phyloP scores from a whole-genome alignment of 2,113 vertebrate genomes.

The Corythaixoides concolor region DNA sequence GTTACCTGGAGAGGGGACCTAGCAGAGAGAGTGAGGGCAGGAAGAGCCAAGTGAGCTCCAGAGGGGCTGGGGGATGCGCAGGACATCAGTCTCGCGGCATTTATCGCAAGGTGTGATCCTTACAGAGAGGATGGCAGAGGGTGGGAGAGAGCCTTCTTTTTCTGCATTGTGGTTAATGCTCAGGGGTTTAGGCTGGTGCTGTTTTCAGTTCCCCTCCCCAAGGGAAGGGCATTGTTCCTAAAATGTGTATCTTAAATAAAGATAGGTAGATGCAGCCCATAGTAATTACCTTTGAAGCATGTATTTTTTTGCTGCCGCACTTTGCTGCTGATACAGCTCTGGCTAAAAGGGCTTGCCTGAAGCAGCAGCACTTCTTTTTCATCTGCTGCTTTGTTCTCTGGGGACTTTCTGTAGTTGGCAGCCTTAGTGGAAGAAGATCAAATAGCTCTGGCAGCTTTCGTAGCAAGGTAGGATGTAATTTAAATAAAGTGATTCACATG shows the following conservation, averaged over 20 bases:
- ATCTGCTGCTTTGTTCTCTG: slow-evolving; percentile 39
- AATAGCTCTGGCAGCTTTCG: slow-evolving; percentile 6
- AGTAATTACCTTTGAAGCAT: not conserved
- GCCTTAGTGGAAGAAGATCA: slow-evolving; percentile 8
- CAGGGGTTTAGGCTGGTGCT: accelerated
- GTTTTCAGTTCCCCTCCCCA: not conserved
- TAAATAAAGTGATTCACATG: slow-evolving; percentile 22
- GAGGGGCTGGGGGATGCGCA: accelerated
- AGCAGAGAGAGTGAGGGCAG: not conserved
- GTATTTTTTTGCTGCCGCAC: not conserved
- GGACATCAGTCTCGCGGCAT: accelerated
- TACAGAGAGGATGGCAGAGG: not conserved
- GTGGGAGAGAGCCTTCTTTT: not conserved
- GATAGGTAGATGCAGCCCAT: not conserved
- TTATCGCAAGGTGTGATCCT: not conserved
- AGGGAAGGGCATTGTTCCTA: not conserved
- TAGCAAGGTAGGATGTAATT: slow-evolving; percentile 38
- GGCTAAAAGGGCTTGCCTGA: slow-evolving; percentile 11
- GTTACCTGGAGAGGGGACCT: accelerated
- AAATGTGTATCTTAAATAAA: not conserved
- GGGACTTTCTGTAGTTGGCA: slow-evolving; percentile 23
- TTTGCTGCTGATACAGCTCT: not conserved
- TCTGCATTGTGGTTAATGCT: not conserved
- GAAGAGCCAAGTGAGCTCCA: accelerated
- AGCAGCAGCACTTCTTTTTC: slow-evolving; percentile 30